Evolutionary conservation across 2,113 vertebrate genomes (phyloP), one percentile per base, ranked within the genome.

Genomic region (Alligator sinensis): DNA sequence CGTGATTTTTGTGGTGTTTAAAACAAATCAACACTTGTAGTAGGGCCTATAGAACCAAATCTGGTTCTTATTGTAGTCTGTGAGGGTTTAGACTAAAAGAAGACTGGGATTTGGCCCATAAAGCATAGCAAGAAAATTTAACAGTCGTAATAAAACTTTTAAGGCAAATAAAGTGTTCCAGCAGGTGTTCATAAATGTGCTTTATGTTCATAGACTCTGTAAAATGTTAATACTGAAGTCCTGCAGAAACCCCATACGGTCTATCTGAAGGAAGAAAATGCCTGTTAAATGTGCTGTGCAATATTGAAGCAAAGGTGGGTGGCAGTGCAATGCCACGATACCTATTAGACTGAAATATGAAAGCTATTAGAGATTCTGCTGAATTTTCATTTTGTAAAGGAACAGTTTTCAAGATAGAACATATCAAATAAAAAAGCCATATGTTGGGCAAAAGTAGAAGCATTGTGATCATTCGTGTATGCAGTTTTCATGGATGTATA

Each of bases 341-440:
- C 95, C 94, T 97, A 97, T 97, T 97, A 96, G 87, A 83, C 94
- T 98, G 97, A 98, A 98, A 98, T 97, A 98, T 96, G 96, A 96
- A 97, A 95, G 93, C 90, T 95, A 94, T 98, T 97, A 98, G 87
- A 80, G 86, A 88, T 92, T 97, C 77, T 98, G 96, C 97, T 98
- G 97, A 97, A 97, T 97, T 97, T 94, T 94, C 85, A 81, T 96
- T 96, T 97, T 96, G 92, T 87, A 87, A 97, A 95, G 89, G 82
- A 91, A 93, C 95, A 95, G 86, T 96, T 96, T 97, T 93, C 88
- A 91, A 82, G 60, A 93, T 80, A 94, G 96, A 95, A 61, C 88
- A 77, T 64, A 86, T 24, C 4, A 14, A 83, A 82, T 92, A 86
- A 96, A 93, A 95, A 97, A 96, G 55, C 74, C 84, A 61, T 93